Conservation (phyloP, 2,113 vertebrate genomes). For the Malurus melanocephalus region DNA sequence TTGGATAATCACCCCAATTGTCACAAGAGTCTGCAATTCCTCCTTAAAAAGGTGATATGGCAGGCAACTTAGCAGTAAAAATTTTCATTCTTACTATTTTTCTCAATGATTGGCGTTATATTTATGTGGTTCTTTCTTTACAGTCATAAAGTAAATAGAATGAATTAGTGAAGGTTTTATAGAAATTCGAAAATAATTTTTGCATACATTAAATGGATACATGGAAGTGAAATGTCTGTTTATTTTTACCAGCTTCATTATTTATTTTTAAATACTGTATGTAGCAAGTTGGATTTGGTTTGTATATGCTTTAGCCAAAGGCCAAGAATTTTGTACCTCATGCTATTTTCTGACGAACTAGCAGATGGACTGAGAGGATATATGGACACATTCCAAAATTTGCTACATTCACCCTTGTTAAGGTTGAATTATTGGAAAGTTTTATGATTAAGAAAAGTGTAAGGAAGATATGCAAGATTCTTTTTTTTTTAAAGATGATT, state of each 20-base stretch:
- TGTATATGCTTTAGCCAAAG: neutral
- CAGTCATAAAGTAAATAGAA: neutral
- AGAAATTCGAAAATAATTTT: neutral
- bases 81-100: neutral
- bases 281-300: neutral
- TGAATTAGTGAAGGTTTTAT: neutral
- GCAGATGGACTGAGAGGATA: neutral
- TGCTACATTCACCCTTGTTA: neutral
- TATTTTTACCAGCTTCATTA: neutral
- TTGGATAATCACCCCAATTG: neutral
- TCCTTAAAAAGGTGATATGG: neutral
- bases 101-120: neutral
- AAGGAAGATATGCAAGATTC: neutral
- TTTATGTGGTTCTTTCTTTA: neutral
- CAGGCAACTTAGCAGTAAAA: neutral
- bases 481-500: neutral
- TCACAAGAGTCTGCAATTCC: neutral
- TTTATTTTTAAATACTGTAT: neutral
- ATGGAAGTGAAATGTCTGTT: neutral
- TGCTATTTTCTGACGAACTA: neutral
- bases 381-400: neutral
- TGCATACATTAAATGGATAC: neutral
- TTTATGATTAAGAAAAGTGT: neutral
- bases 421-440: neutral
- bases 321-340: neutral